Base-by-base conservation (phyloP, 2,888 invertebrate species). In the Perizoma affinitatum region DNA sequence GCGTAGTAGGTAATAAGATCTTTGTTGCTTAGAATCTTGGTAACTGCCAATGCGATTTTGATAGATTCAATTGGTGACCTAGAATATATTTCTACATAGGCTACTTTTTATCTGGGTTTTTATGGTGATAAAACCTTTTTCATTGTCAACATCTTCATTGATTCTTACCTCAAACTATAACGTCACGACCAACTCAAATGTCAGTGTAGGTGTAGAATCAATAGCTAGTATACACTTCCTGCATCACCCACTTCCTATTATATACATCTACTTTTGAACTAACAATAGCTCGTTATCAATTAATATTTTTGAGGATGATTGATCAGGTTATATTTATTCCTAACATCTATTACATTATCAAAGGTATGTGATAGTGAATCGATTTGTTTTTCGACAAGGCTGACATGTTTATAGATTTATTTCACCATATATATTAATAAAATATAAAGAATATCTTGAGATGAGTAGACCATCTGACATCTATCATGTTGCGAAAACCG, bases 131-230 rank as follows among this genome's bases (percentile, higher is more conserved):
- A n/a, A 22, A 22, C 22, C 3, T 22, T 22, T 22, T 22, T 22
- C 22, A 22, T 22, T 22, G 22, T 22, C 3, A 22, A 22, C 22
- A 3, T 22, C n/a, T n/a, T n/a, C 22, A 22, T 1, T 3, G 22
- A 22, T 22, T 22, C 22, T 22, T 22, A 22, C 74, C 74, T 79
- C 78, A 83, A 82, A 83, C 79, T 76, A 83, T 84, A 65, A 68
- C 70, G 76, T 88, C 88, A 88, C 71, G 88, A 89, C 70, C 85
- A 84, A 77, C 79, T 65, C 59, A 82, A 88, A 88, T 88, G 87
- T 74, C 87, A 86, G 67, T 67, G 70, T 75, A 72, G 73, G 71
- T 71, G 72, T 70, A 54, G 66, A 70, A 77, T 75, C 70, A 70
- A 78, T 77, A 67, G 70, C 65, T 67, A 66, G 47, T 22, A 22